These are phyloP conservation scores for Gasterosteus aculeatus DNA, from an alignment of 2,113 vertebrate genomes.

Conservation along the genomic window DNA sequence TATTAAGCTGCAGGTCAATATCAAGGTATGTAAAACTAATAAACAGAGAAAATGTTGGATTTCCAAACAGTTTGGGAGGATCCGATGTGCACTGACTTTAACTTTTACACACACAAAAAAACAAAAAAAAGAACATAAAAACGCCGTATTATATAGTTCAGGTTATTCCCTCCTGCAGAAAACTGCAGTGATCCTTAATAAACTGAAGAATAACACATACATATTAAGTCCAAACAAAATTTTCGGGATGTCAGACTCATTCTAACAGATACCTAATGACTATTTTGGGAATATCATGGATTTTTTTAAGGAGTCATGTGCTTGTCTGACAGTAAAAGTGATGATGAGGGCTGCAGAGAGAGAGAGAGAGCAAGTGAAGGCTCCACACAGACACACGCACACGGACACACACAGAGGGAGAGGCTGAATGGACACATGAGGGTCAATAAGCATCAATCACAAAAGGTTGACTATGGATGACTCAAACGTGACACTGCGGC, in stretches of 20 bases:
- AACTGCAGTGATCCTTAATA: background rate
- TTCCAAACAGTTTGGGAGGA: background rate
- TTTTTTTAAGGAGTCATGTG: background rate
- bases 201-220: background rate
- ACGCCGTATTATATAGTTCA: background rate
- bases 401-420: background rate
- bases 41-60: background rate
- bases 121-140: background rate
- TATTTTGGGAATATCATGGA: background rate
- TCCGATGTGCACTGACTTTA: background rate
- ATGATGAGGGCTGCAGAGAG: background rate
- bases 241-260: background rate
- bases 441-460: background rate
- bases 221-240: background rate
- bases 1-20: background rate
- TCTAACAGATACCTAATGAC: background rate
- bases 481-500: constrained; percentile 21
- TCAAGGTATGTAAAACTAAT: constrained; percentile 5
- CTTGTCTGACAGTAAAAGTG: constrained; percentile 1
- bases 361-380: background rate
- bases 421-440: background rate
- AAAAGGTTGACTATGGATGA: background rate
- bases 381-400: background rate
- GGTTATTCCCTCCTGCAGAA: background rate
- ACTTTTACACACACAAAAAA: background rate